Evolutionary conservation across 2,797 vertebrate species (phyloP).

Genomic region (Cichlasoma orientale): DNA sequence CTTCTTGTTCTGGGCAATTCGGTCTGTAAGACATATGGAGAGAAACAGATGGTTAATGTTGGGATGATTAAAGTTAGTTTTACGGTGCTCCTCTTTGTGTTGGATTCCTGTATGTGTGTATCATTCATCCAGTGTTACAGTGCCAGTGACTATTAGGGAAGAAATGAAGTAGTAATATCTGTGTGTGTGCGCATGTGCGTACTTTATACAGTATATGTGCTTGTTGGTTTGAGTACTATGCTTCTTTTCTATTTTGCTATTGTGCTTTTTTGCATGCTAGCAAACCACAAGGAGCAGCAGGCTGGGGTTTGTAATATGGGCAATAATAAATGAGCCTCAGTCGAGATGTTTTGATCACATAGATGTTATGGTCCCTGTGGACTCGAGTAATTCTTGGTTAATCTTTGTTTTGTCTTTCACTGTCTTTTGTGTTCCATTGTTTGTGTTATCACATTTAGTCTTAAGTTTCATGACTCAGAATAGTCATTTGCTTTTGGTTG

Average conservation of each 20-base stretch:
- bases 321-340: too few species aligned
- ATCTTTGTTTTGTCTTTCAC: too few species aligned
- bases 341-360: too few species aligned
- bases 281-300: not conserved
- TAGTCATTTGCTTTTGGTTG: too few species aligned
- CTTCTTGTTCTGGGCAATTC: conserved; percentile 91
- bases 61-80: not conserved
- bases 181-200: not conserved
- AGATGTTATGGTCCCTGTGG: too few species aligned
- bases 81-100: not conserved
- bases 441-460: too few species aligned
- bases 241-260: not conserved
- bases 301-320: not conserved
- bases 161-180: not conserved
- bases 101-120: not conserved
- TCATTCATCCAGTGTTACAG: not conserved
- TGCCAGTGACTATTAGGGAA: not conserved
- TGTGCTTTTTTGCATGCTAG: too few species aligned
- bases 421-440: too few species aligned
- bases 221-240: not conserved
- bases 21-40: conserved; percentile 78
- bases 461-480: too few species aligned
- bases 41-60: conserved; percentile 22
- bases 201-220: not conserved
- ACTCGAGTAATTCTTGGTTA: too few species aligned